Evolutionary conservation across 2,888 invertebrate species (phyloP), one percentile per base, ranked within the genome.

Genomic region (Cheilosia variabilis): DNA sequence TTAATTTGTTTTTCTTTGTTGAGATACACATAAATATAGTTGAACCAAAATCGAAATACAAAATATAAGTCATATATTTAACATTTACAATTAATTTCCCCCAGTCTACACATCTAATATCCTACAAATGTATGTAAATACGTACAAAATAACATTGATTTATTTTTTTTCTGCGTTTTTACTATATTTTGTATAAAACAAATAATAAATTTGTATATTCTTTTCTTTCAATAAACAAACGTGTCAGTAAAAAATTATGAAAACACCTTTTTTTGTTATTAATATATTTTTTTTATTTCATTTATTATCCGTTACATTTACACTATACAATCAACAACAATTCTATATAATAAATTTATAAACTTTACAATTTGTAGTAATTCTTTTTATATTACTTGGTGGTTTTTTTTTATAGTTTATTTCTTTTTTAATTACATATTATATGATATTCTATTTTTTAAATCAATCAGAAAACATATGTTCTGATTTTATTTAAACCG

Each of bases 251-350:
- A 86, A 84, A 84, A 84, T 80, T 84, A 84, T 84, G 84, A 84
- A 84, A 84, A 84, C 75, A 78, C 80, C 43, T 55, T 45, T 45
- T 19, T 37, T 37, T 37, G 41, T 55, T 81, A 53, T 55, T 86
- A 53, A 53, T 71, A 19, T 53, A 75, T 69, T 58, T 41, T 41
- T 58, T 78, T 72, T 62, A 80, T 75, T 77, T 68, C 73, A 66
- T 87, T 87, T 87, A 78, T 87, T 87, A 78, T 87, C 83, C 77
- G 53, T 87, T 87, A 83, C 78, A 78, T 66, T 69, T 83, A 79
- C 83, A 81, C 83, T 83, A 87, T 83, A 87, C 87, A 87, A 87
- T 83, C 77, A 87, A 87, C 87, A 87, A 87, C 87, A 87, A 87
- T 83, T 75, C 77, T 79, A 78, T 87, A 76, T 76, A 78, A 87